Percentiles rank a stretch among this genome's conserved stretches.
These are phyloP conservation scores for Microctonus brassicae DNA, from an alignment of 2,888 invertebrate species.

Conservation along the genomic window DNA sequence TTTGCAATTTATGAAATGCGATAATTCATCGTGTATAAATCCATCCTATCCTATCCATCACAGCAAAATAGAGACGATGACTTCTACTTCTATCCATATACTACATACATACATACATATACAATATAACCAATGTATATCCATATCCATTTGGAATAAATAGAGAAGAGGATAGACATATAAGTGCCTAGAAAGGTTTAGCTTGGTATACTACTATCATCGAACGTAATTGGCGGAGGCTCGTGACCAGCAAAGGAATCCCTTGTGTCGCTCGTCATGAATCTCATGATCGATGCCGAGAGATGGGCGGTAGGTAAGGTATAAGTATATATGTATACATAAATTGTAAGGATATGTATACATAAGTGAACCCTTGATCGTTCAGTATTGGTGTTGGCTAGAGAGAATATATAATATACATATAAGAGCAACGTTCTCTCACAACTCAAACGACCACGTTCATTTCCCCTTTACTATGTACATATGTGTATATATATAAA, in stretches of 20 bases:
- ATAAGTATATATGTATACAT: not conserved
- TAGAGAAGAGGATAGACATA: not conserved
- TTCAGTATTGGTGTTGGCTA: not conserved
- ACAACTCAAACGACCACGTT: not conserved
- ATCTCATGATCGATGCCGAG: constrained; percentile 31
- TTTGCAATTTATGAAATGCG: constrained; percentile 34
- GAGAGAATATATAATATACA: not conserved
- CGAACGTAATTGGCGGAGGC: constrained; percentile 25
- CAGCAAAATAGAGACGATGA: not conserved
- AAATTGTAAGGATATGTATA: too few relatives aligned
- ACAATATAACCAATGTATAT: too few relatives aligned
- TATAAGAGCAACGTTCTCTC: not conserved
- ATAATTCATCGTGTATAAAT: constrained; percentile 26
- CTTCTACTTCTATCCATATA: not conserved
- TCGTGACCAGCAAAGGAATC: constrained; percentile 31
- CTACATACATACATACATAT: too few relatives aligned
- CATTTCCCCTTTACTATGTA: not conserved
- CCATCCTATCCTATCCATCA: constrained; percentile 2
- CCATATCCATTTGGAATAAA: not conserved
- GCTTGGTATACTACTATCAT: constrained; percentile 13
- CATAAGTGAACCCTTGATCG: constrained; percentile 8
- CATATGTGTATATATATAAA: too few relatives aligned
- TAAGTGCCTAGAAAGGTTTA: too few relatives aligned
- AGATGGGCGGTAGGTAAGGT: not conserved
- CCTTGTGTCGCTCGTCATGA: constrained; percentile 25